Evolutionary conservation across 2,113 vertebrate genomes (phyloP).

Genomic region (Antechinus stuartii): DNA sequence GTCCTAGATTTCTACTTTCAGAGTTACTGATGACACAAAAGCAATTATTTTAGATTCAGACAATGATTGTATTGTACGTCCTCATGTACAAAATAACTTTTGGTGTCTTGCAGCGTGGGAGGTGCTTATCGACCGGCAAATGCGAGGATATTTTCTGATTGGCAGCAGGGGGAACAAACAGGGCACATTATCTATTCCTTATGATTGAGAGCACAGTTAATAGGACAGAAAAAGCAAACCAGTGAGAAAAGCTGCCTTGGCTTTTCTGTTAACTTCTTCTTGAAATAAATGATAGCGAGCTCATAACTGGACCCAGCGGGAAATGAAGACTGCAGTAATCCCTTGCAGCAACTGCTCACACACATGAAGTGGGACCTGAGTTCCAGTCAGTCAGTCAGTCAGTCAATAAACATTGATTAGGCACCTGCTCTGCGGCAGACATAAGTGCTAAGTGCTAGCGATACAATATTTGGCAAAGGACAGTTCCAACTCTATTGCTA

Average conservation of each 20-base stretch:
- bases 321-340: neutral
- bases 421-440: neutral
- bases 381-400: neutral
- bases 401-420: neutral
- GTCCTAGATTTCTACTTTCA: rapidly evolving
- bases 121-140: neutral
- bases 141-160: neutral
- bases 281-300: neutral
- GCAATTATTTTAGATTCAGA: neutral
- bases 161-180: neutral
- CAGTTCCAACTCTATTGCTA: neutral
- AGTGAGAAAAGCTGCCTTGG: neutral
- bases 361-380: neutral
- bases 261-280: neutral
- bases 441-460: neutral
- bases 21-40: neutral
- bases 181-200: neutral
- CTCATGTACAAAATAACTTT: no score
- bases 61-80: neutral
- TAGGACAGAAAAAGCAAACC: neutral
- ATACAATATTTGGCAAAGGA: neutral
- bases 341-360: neutral
- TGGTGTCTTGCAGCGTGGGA: neutral
- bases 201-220: neutral
- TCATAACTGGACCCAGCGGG: neutral